These are phyloP conservation scores for Tetramorium simillimum DNA, from an alignment of 1,140 invertebrate genomes.

Conservation along the genomic window DNA sequence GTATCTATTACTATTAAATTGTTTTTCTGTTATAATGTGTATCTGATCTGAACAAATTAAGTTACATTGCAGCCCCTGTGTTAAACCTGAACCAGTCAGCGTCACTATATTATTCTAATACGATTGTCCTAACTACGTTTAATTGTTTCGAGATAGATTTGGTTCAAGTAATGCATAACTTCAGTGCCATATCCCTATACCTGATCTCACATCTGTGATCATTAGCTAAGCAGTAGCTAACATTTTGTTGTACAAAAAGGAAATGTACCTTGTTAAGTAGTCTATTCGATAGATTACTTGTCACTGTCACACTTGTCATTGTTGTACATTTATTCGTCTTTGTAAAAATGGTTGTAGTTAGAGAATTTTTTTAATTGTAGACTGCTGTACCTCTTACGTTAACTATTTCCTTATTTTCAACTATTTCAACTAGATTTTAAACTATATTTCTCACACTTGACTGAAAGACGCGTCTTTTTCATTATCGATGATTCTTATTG, in stretches of 20 bases:
- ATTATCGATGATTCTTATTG: conserved; percentile 35
- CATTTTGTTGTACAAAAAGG: conserved; percentile 75
- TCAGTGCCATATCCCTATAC: conserved; percentile 77
- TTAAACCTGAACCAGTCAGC: conserved; percentile 59
- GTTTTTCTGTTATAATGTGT: conserved; percentile 23
- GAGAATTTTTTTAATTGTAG: conserved; percentile 34
- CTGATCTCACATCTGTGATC: conserved; percentile 81
- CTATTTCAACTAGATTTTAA: neutral
- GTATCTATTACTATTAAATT: conserved; percentile 49
- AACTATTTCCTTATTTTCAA: conserved; percentile 30
- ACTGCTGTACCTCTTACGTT: conserved; percentile 45
- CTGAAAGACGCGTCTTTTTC: conserved; percentile 15
- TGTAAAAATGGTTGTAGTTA: conserved; percentile 47
- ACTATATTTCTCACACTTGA: conserved; percentile 14
- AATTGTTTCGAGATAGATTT: conserved; percentile 52
- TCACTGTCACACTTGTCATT: conserved; percentile 56
- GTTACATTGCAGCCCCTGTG: conserved; percentile 39
- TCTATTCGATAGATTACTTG: conserved; percentile 56
- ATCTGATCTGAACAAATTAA: conserved; percentile 46
- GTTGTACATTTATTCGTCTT: conserved; percentile 48
- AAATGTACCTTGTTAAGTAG: conserved; percentile 72
- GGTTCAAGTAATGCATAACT: conserved; percentile 61
- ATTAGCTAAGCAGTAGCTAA: conserved; percentile 74
- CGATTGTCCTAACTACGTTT: conserved; percentile 38
- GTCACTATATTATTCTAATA: conserved; percentile 54